A percentile compares a stretch with the other conserved stretches of the same genome.
Evolutionary conservation across 2,888 invertebrate genomes (phyloP).

Genomic region (Fissipunctia ypsillon): DNA sequence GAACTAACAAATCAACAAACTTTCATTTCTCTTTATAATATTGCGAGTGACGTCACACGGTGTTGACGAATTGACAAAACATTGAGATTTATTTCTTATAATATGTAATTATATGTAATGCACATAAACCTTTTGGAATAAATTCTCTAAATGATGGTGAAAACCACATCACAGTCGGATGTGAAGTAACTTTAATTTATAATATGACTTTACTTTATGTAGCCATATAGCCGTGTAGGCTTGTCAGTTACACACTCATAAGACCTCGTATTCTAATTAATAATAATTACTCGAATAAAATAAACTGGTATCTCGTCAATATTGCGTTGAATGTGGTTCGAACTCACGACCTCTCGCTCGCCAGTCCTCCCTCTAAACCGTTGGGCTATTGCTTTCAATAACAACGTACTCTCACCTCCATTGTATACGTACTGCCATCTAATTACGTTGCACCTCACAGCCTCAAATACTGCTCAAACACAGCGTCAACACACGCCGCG

Average conservation of each 20-base stretch:
- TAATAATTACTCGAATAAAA: neutral
- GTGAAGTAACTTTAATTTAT: no score
- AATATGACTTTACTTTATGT: no score
- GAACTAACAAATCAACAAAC: no score
- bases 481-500: conserved; percentile 29
- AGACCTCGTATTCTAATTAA: neutral
- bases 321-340: neutral
- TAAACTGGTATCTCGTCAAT: neutral
- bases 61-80: no score
- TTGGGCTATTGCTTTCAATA: neutral
- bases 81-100: no score
- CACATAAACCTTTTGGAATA: no score
- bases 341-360: neutral
- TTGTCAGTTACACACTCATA: neutral
- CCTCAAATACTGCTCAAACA: conserved; percentile 22
- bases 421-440: conserved; percentile 5
- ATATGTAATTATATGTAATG: no score
- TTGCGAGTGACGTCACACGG: no score
- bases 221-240: no score
- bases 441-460: neutral
- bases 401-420: neutral
- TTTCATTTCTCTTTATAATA: no score
- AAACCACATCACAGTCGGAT: no score
- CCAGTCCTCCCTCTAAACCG: neutral
- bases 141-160: no score